Evolutionary conservation across 2,888 invertebrate genomes (phyloP), one percentile per base, ranked within the genome.

Genomic region (Macaria liturata): DNA sequence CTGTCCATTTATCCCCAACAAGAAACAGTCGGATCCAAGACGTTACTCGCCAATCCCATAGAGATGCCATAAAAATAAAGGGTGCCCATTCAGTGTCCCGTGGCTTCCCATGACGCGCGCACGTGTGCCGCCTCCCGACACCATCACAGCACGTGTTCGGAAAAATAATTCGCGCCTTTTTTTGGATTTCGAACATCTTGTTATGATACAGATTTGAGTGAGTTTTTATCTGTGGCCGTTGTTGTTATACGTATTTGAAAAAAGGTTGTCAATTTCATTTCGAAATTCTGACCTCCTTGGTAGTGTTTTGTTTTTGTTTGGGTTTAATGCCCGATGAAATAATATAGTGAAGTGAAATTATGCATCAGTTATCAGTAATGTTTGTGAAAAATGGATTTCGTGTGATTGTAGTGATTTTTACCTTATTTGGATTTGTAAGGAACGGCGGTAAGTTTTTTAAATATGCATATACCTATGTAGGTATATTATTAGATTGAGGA

Each of bases 391-490:
- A 78, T 75, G 76, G 74, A 65, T 76, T 80, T 64, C 67, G 80
- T 75, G 83, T 86, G 61, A 64, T 84, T 64, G 65, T 84, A 64
- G 66, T 81, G 58, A 75, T 84, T 45, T 50, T 61, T 44, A 62
- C 64, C 67, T 72, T 75, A 48, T 63, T 80, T 47, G 81, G 81
- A 61, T 80, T 72, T 69, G 84, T 88, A 39, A 78, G 73, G 64
- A 88, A 89, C 79, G 86, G 86, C 74, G 87, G 90, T 89, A 65
- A 80, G 74, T 55, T 31, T 37, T 20, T 34, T 40, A 39, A 39
- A 3, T 43, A n/a, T 5, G n/a, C 43, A 4, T 43, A 43, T n/a
- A 9, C 9, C n/a, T n/a, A n/a, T n/a, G n/a, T 20, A 20, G 20
- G 20, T 20, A 20, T 20, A 20, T 20, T 20, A 20, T 20, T 20